Base-by-base conservation (phyloP, 53 echinoderm and acorn worm species). In the Echinarachnius parma region DNA sequence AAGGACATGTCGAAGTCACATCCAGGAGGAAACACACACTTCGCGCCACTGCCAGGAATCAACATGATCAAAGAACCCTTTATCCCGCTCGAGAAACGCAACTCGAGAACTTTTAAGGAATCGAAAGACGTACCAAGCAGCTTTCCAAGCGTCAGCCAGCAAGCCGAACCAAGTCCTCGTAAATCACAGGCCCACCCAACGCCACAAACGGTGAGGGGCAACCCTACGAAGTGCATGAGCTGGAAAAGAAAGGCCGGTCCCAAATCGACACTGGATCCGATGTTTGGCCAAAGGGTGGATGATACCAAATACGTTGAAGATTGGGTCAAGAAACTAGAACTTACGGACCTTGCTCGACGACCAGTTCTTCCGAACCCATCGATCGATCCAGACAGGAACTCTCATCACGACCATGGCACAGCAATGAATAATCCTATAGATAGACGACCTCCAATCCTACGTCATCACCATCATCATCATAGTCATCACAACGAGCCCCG, bases 241-340 rank as follows among this genome's bases (percentile, higher is more conserved):
- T 16, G 20, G 32, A 20, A 19, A 33, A 21, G 20, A n/a, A 1
- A 31, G 10, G 34, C 21, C 8, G 32, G 34, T 60, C 8, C 10
- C 32, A 33, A 34, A 21, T 34, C 20, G 21, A 34, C 20, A 32
- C 32, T 31, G 60, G 60, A 20, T 20, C 25, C 8, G 44, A 16
- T 26, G 63, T 37, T 4, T 39, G 24, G 33, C 63, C 39, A 4
- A 36, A 42, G 21, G 25, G 45, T 42, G 24, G 54, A 31, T 9
- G 70, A 33, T 16, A 14, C 31, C 25, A 34, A 53, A 4, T 70
- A 53, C 35, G 53, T 70, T 34, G 70, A 70, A n/a, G 53, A 54
- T 22, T 70, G 70, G 70, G 54, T 70, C 35, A 20, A 25, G 36
- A 70, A 54, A 25, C 54, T 70, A 5, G 21, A 34, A 23, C 30